Base-by-base conservation (phyloP, 2,888 invertebrate species). In the Charanyca ferruginea region DNA sequence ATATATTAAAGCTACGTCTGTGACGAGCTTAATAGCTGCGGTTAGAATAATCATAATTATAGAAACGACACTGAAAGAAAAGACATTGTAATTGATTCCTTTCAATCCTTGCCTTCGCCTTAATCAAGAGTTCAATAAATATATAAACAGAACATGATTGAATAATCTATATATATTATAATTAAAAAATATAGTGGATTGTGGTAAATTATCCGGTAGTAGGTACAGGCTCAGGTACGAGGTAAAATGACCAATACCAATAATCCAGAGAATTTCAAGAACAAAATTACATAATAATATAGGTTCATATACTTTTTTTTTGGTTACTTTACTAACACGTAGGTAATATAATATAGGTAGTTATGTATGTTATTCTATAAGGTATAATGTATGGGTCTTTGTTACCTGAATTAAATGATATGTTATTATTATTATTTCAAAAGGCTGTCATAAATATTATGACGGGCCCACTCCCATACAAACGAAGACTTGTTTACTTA, bases 11-110 rank as follows among this genome's bases (percentile, higher is more conserved):
- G n/a, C n/a, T n/a, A n/a, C n/a, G n/a, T n/a, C n/a, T n/a, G n/a
- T n/a, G n/a, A n/a, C n/a, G n/a, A n/a, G n/a, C n/a, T n/a, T n/a
- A n/a, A n/a, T n/a, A n/a, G 1, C 13, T 38, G 63, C 22, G 64
- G 73, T 49, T 5, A 45, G n/a, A 13, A 38, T 66, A 53, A 45
- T 53, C 7, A 28, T 28, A 28, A 38, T 67, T 28, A 32, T 7
- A 20, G 18, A 38, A 35, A 28, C 22, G 65, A 45, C n/a, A 35
- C 44, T 16, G n/a, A n/a, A n/a, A n/a, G n/a, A n/a, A 20, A 3
- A 47, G 5, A 35, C 3, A 28, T 28, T 64, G 42, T 44, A 71
- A 35, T 18, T 6, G 20, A 57, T 16, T 49, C n/a, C 41, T n/a
- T 61, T 66, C 3, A 35, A 35, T 16, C 16, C n/a, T 44, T 35